A percentile compares a stretch with the other conserved stretches of the same genome.
phyloP scores from a whole-genome alignment of 2,888 invertebrate species.

The Tinea trinotella region DNA sequence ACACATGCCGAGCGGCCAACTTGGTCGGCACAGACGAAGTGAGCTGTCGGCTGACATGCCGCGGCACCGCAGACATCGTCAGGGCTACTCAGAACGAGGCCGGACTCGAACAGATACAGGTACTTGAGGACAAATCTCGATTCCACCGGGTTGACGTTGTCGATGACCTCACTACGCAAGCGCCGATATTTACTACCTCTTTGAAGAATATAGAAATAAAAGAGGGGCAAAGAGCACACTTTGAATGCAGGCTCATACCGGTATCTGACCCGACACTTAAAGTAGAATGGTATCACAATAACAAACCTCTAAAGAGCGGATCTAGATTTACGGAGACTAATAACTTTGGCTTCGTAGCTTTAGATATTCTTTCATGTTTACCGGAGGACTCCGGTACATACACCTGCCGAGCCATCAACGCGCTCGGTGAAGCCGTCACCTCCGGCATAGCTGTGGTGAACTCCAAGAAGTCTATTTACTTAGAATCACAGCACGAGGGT shows the following conservation, averaged over 20 bases:
- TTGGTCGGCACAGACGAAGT: conserved; percentile 91
- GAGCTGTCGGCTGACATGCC: conserved; percentile 79
- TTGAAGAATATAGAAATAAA: conserved; percentile 92
- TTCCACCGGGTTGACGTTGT: conserved; percentile 81
- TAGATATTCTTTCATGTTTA: conserved; percentile 95
- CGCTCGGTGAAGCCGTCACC: conserved; percentile 92
- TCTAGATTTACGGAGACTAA: conserved; percentile 96
- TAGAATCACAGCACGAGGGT: conserved; percentile 91
- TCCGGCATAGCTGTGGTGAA: conserved; percentile 89
- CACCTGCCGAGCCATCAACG: conserved; percentile 93
- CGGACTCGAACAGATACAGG: conserved; percentile 90
- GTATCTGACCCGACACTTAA: conserved; percentile 94
- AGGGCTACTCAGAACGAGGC: conserved; percentile 90
- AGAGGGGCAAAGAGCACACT: conserved; percentile 95
- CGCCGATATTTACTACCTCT: conserved; percentile 94
- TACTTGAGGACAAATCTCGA: conserved; percentile 86
- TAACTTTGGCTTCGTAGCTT: conserved; percentile 97
- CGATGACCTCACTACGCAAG: conserved; percentile 90
- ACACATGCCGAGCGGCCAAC: conserved; percentile 95
- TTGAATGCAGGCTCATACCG: conserved; percentile 94
- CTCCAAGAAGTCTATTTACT: conserved; percentile 87
- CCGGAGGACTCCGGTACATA: conserved; percentile 98
- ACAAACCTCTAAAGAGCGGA: conserved; percentile 90
- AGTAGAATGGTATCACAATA: conserved; percentile 97
- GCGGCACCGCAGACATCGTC: conserved; percentile 84